A percentile compares a stretch with the other conserved stretches of the same genome.
Evolutionary conservation across 2,797 vertebrate genomes (phyloP).

Genomic region (Zalophus californianus): DNA sequence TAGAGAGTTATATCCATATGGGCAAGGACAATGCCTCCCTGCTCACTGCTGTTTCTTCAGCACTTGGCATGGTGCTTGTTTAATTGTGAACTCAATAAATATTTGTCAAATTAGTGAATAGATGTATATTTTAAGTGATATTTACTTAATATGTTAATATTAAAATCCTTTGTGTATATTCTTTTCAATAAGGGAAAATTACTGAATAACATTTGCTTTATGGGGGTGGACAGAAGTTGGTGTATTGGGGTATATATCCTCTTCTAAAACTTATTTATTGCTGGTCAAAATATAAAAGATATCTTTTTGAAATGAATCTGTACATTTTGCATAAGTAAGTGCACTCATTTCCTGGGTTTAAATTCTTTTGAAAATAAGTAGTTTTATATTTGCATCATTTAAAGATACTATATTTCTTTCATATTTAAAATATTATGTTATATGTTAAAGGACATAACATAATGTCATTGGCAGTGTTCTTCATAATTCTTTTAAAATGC

Average conservation of each 20-base stretch:
- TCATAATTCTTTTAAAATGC: slow-evolving; percentile 81
- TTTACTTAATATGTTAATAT: neutral
- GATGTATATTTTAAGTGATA: neutral
- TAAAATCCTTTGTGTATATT: neutral
- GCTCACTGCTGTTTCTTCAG: neutral
- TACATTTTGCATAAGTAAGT: neutral
- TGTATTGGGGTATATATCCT: neutral
- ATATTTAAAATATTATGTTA: slow-evolving; percentile 43
- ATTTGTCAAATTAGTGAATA: neutral
- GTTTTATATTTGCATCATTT: neutral
- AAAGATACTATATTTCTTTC: neutral
- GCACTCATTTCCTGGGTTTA: neutral
- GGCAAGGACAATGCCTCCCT: neutral
- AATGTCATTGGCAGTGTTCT: slow-evolving; percentile 78
- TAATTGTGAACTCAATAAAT: neutral
- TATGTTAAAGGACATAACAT: slow-evolving; percentile 67
- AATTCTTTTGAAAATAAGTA: slow-evolving; percentile 58
- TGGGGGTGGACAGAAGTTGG: neutral
- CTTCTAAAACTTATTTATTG: neutral
- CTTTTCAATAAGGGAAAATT: neutral
- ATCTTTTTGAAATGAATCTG: neutral
- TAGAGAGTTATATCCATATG: neutral
- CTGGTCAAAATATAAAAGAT: neutral
- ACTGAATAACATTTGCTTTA: neutral
- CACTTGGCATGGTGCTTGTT: neutral